Evolutionary conservation across 1,140 invertebrate genomes (phyloP).

Genomic region (Polypedilum vanderplanki): DNA sequence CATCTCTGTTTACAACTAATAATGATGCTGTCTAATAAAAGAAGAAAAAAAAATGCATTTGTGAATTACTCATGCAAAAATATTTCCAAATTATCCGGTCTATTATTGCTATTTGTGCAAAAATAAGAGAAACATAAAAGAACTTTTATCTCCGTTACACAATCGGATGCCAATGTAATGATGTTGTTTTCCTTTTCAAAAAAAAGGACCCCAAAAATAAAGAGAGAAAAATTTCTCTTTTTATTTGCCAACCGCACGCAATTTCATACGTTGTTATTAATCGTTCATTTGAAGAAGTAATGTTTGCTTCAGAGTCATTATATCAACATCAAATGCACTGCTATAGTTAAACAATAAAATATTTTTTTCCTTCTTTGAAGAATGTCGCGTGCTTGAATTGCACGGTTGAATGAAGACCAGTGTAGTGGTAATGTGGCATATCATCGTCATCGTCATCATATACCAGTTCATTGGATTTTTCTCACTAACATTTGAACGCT

Average conservation of each 20-base stretch:
- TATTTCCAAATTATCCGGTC: constrained; percentile 24
- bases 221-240: no score
- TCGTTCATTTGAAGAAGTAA: background rate
- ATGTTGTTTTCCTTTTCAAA: background rate
- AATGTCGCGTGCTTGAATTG: constrained; percentile 11
- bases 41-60: background rate
- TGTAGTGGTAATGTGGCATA: background rate
- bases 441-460: background rate
- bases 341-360: background rate
- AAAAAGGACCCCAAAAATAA: background rate
- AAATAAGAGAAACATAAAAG: background rate
- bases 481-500: background rate
- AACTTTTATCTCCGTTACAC: constrained; percentile 15
- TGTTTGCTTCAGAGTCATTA: background rate
- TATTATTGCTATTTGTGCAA: constrained; percentile 1
- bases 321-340: constrained; percentile 21
- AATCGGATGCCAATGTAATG: constrained; percentile 8
- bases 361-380: background rate
- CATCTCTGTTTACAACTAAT: no score
- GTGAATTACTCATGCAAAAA: background rate
- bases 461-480: background rate
- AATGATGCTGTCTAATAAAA: no score
- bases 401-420: background rate
- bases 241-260: constrained; percentile 25
- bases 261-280: constrained; percentile 27